Evolutionary conservation across 2,113 vertebrate genomes (phyloP).

Genomic region (Melozone crissalis): DNA sequence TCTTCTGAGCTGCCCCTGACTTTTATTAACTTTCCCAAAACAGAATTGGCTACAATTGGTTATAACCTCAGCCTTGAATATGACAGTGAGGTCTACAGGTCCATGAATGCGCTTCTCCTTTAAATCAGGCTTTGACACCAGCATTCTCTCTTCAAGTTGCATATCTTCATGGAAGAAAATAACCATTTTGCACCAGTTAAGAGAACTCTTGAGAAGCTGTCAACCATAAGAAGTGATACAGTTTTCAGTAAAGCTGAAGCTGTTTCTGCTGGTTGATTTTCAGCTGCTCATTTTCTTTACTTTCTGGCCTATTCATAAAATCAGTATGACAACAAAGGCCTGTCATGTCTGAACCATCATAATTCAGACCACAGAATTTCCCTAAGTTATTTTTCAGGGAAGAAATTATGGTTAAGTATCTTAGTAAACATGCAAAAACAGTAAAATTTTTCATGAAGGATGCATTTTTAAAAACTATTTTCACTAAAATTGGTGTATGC

Average conservation of each 20-base stretch:
- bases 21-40: not conserved
- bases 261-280: not conserved
- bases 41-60: not conserved
- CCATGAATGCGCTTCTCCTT: not conserved
- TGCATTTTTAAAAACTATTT: not conserved
- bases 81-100: not conserved
- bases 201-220: not conserved
- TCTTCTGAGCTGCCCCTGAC: accelerated
- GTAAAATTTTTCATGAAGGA: not conserved
- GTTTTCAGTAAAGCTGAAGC: not conserved
- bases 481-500: not conserved
- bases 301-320: not conserved
- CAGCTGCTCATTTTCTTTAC: not conserved
- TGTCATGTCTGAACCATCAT: not conserved
- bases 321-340: not conserved
- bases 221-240: not conserved
- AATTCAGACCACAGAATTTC: not conserved
- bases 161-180: not conserved
- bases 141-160: not conserved
- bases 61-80: not conserved
- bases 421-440: not conserved
- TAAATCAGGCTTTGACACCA: not conserved
- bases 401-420: not conserved
- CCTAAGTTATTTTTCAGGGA: not conserved
- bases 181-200: not conserved